These are phyloP conservation scores for Chauna torquata DNA, from an alignment of 2,113 vertebrate species.

Conservation along the genomic window DNA sequence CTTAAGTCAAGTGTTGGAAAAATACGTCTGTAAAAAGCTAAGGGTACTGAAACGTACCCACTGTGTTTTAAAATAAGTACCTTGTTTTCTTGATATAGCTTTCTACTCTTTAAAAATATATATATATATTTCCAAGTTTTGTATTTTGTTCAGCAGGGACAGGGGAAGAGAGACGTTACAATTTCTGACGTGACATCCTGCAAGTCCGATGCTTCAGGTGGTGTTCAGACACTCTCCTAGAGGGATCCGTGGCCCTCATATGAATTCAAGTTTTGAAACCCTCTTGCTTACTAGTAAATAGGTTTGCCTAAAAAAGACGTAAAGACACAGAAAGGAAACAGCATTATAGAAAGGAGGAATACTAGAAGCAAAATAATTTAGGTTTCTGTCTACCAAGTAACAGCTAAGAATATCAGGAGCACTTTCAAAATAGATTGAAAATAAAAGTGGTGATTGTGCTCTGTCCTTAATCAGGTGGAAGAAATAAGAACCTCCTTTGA, in stretches of 20 bases:
- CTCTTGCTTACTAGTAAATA: neutral
- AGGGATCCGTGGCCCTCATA: neutral
- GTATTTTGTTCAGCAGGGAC: neutral
- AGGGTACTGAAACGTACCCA: neutral
- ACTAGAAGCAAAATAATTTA: neutral
- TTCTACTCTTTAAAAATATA: neutral
- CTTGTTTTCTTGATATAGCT: neutral
- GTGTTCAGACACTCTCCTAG: neutral
- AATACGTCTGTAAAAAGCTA: neutral
- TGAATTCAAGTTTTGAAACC: neutral
- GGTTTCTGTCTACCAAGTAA: neutral
- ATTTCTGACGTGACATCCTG: conserved; percentile 17
- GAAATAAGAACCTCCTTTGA: neutral
- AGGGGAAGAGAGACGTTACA: neutral
- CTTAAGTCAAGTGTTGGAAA: neutral
- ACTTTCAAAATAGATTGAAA: neutral
- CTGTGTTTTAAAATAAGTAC: neutral
- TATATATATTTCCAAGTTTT: neutral
- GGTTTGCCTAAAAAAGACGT: neutral
- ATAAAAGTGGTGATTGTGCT: neutral
- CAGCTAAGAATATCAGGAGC: neutral
- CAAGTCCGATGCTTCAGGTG: neutral
- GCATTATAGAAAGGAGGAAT: neutral
- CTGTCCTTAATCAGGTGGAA: neutral
- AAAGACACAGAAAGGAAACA: neutral